Evolutionary conservation across 2,888 invertebrate species (phyloP).

Genomic region (Quadroppia sp.): DNA sequence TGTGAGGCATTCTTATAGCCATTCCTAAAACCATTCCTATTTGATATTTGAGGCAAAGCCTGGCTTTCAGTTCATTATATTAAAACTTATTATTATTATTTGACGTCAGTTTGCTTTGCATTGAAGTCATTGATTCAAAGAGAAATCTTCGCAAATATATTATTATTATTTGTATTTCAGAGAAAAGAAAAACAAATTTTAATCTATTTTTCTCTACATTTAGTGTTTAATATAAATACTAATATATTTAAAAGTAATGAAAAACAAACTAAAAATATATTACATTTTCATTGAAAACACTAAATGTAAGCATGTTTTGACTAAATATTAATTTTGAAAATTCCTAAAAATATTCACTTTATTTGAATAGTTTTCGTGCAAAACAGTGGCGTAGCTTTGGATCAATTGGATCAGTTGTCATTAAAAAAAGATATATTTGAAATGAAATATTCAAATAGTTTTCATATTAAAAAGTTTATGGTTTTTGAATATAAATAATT

Average conservation of each 20-base stretch:
- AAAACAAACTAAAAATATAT: slow-evolving; percentile 1
- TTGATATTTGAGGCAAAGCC: neutral
- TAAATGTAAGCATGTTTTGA: no score
- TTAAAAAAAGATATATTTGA: no score
- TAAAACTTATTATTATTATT: neutral
- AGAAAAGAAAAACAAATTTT: neutral
- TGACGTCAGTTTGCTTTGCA: neutral
- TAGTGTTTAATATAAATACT: neutral
- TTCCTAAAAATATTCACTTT: no score
- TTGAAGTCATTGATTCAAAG: neutral
- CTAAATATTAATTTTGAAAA: no score
- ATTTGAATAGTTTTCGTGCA: no score
- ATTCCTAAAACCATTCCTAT: no score
- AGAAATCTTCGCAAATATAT: slow-evolving; percentile 22
- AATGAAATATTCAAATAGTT: no score
- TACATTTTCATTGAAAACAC: neutral
- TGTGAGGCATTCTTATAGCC: neutral
- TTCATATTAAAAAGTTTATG: no score
- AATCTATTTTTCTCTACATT: slow-evolving; percentile 1
- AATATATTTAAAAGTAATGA: neutral
- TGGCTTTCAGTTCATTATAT: no score
- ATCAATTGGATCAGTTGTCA: no score
- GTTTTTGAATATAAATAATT: no score
- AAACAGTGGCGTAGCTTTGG: no score
- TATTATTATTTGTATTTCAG: neutral